These are phyloP conservation scores for Drosophila malerkotliana DNA, from an alignment of 1,140 invertebrate species.

Conservation along the genomic window DNA sequence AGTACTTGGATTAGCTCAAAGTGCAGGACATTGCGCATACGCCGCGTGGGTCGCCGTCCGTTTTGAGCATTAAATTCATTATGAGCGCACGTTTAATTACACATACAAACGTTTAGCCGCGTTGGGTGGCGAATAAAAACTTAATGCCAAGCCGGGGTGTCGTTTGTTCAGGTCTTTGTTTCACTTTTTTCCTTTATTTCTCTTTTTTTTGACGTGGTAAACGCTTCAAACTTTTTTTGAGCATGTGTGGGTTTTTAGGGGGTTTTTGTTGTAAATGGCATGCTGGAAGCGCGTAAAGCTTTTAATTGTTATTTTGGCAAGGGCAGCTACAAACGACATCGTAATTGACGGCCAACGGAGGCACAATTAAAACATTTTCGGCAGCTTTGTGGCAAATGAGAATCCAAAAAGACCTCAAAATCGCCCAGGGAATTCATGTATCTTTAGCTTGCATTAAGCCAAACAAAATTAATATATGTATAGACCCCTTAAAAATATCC, in stretches of 20 bases:
- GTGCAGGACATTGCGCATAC: slow-evolving; percentile 52
- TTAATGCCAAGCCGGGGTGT: slow-evolving; percentile 41
- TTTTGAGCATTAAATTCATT: slow-evolving; percentile 67
- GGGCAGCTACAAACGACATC: slow-evolving; percentile 29
- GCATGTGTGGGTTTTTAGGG: slow-evolving; percentile 3
- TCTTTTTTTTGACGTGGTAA: slow-evolving; percentile 43
- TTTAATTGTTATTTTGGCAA: slow-evolving; percentile 72
- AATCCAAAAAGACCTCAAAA: slow-evolving; percentile 25
- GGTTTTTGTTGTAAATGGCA: slow-evolving; percentile 38
- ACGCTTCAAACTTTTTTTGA: slow-evolving; percentile 49
- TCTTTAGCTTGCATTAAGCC: no score
- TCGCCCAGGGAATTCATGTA: neutral
- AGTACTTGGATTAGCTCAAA: slow-evolving; percentile 60
- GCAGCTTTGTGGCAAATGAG: slow-evolving; percentile 15
- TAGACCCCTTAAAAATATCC: neutral
- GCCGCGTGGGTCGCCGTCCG: slow-evolving; percentile 23
- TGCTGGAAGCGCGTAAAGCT: slow-evolving; percentile 37
- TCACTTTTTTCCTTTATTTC: slow-evolving; percentile 10
- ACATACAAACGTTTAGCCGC: slow-evolving; percentile 45
- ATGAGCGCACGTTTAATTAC: slow-evolving; percentile 68
- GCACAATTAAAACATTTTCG: slow-evolving; percentile 62
- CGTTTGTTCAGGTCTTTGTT: slow-evolving; percentile 50
- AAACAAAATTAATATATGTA: neutral
- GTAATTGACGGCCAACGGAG: slow-evolving; percentile 30
- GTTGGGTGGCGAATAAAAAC: slow-evolving; percentile 39